Percentiles rank a stretch among this genome's conserved stretches.
Conservation (phyloP, 1,140 invertebrate species). For the Apocrypta bakeri region DNA sequence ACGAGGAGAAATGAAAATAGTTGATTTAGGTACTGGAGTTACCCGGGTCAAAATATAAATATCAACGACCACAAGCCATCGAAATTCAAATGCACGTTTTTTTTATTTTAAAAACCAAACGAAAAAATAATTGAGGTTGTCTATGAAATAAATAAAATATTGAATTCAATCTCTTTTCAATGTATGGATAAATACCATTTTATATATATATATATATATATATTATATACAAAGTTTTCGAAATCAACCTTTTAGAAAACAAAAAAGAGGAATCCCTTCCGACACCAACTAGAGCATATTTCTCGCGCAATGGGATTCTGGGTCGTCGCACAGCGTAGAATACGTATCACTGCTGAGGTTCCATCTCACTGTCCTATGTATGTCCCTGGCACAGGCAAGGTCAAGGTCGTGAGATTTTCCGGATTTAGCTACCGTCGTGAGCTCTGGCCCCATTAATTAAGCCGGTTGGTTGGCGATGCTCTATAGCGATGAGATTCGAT, state of each 20-base stretch:
- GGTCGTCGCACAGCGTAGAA: not conserved
- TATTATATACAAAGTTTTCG: too few relatives aligned
- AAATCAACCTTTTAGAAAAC: not conserved
- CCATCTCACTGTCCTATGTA: not conserved
- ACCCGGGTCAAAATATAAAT: too few relatives aligned
- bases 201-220: too few relatives aligned
- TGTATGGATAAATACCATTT: too few relatives aligned
- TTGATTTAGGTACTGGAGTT: too few relatives aligned
- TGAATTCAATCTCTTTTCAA: too few relatives aligned
- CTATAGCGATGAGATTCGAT: not conserved
- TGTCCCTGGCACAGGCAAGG: constrained; percentile 39
- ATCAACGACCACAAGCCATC: too few relatives aligned
- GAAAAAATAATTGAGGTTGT: too few relatives aligned
- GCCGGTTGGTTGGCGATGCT: not conserved
- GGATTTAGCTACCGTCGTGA: constrained; percentile 20
- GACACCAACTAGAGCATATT: not conserved
- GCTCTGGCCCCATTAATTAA: constrained; percentile 32
- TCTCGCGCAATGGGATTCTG: constrained; percentile 31
- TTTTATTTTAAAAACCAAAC: too few relatives aligned
- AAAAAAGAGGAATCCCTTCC: not conserved
- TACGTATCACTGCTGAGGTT: constrained; percentile 6
- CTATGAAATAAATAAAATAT: too few relatives aligned
- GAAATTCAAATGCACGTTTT: too few relatives aligned
- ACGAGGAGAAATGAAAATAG: not conserved
- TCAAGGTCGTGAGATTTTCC: constrained; percentile 42